Conservation (phyloP, 1,140 invertebrate species). For the honey bee (Apis mellifera) region DNA sequence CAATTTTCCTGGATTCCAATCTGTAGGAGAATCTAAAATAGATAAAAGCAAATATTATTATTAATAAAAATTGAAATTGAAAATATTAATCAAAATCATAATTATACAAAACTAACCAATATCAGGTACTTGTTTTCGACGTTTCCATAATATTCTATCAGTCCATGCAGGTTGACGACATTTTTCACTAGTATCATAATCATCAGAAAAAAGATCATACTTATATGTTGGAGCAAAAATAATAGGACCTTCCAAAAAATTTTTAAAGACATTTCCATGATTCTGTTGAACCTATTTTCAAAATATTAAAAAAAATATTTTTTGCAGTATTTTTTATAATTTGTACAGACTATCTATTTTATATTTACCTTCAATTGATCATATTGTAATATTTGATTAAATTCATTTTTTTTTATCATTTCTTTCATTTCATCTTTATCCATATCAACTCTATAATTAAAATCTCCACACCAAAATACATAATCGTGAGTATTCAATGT, state of each 20-base stretch:
- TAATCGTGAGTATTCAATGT: conserved; percentile 98
- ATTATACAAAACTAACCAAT: conserved; percentile 79
- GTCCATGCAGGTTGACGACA: conserved; percentile 98
- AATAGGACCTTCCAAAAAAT: conserved; percentile 96
- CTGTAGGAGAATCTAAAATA: conserved; percentile 79
- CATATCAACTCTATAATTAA: conserved; percentile 99
- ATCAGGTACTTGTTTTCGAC: conserved; percentile 87
- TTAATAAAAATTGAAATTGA: neutral
- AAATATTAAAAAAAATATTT: neutral
- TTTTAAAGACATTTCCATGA: conserved; percentile 94
- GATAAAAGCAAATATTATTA: conserved; percentile 21
- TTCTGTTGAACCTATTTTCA: conserved; percentile 85
- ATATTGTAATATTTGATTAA: conserved; percentile 88
- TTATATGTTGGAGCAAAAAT: conserved; percentile 99
- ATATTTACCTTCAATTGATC: conserved; percentile 91
- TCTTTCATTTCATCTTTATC: conserved; percentile 97
- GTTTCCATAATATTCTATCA: conserved; percentile 96
- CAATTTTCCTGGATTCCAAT: conserved; percentile 90
- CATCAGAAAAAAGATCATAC: conserved; percentile 99
- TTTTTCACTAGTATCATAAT: conserved; percentile 99
- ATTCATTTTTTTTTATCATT: conserved; percentile 89
- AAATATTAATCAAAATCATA: neutral
- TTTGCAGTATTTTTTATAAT: conserved; percentile 1
- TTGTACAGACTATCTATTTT: neutral
- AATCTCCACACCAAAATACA: conserved; percentile 99